phyloP scores from a whole-genome alignment of 2,797 vertebrate species.

The Chaetophractus vellerosus region DNA sequence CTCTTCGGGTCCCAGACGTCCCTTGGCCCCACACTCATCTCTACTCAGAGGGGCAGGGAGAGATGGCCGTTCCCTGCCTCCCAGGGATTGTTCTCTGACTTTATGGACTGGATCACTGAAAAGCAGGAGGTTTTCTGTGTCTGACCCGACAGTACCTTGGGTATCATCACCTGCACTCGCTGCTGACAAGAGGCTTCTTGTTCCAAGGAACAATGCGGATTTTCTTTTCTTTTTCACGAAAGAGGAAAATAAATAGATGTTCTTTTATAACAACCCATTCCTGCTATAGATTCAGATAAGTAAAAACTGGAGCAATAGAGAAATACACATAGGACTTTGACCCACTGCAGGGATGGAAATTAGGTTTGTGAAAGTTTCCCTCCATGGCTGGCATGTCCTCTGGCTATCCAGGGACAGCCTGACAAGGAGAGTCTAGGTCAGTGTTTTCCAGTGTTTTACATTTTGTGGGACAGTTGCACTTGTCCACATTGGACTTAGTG shows the following conservation, averaged over 20 bases:
- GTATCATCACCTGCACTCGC: background rate
- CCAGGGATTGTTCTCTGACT: background rate
- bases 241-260: conserved; percentile 42
- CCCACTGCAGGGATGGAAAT: conserved; percentile 63
- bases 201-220: background rate
- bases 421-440: conserved; percentile 23
- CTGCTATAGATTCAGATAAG: conserved; percentile 28
- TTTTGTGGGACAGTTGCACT: background rate
- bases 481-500: background rate
- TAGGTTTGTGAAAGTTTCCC: conserved; percentile 67
- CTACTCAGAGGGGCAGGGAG: background rate
- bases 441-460: background rate
- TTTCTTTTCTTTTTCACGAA: conserved; percentile 11
- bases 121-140: background rate
- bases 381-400: background rate
- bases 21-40: background rate
- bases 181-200: background rate
- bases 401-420: conserved; percentile 12
- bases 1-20: background rate
- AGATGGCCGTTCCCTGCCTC: background rate
- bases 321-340: conserved; percentile 46
- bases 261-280: conserved; percentile 24
- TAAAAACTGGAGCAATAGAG: conserved; percentile 62
- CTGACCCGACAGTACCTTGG: background rate
- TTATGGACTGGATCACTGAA: background rate